Conservation (phyloP, 2,797 vertebrate species). For the Tauraco hartlaubi region DNA sequence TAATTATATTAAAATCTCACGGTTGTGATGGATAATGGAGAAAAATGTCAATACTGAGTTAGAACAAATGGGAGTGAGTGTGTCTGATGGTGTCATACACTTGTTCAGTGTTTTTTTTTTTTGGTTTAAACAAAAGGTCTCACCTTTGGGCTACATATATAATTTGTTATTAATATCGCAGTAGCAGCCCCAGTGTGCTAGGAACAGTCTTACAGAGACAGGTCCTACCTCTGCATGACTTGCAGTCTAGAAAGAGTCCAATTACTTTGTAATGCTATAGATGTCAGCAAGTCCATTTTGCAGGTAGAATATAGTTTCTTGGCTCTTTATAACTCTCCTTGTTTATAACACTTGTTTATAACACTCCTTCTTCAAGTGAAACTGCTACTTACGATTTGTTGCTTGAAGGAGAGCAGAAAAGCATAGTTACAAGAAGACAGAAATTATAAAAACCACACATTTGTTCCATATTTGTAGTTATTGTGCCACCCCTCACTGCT, state of each 20-base stretch:
- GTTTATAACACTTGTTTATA: conserved; percentile 3
- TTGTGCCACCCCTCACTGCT: background rate
- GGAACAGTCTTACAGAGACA: background rate
- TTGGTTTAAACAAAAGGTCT: background rate
- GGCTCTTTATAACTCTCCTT: background rate
- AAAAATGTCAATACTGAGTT: conserved; percentile 21
- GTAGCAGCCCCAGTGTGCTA: background rate
- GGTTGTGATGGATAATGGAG: conserved; percentile 2
- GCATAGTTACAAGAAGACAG: background rate
- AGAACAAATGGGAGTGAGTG: background rate
- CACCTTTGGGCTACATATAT: background rate
- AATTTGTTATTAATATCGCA: background rate
- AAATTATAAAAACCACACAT: background rate
- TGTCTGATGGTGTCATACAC: background rate
- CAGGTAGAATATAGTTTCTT: background rate
- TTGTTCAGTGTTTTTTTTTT: background rate
- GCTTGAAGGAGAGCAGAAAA: background rate
- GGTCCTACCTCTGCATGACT: background rate
- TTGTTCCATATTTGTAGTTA: background rate
- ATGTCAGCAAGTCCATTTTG: background rate
- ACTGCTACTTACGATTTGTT: background rate
- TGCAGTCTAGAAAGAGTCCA: background rate
- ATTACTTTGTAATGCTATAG: background rate
- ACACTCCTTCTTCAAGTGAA: background rate
- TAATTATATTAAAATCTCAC: conserved; percentile 42